Evolutionary conservation across 23 tunicate genomes (phyloP).

Genomic region (Halocynthia roretzi): DNA sequence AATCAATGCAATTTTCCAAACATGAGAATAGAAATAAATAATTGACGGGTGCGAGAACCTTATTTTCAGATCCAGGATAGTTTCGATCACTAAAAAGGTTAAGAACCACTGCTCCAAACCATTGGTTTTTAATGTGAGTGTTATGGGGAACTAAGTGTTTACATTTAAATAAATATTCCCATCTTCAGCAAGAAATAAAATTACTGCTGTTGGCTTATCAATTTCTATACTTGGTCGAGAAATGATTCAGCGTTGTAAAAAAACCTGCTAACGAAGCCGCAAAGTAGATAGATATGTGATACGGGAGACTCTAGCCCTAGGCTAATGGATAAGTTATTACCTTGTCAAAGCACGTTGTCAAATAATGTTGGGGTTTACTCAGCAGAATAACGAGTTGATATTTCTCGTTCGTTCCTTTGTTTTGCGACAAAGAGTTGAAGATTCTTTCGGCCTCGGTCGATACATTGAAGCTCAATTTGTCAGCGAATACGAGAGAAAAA

Average conservation of each 20-base stretch:
- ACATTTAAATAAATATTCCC: too few relatives aligned
- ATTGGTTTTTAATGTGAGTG: too few relatives aligned
- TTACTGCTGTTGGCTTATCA: too few relatives aligned
- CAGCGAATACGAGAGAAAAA: slow-evolving; percentile 61
- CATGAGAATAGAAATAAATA: neutral
- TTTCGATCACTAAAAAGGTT: too few relatives aligned
- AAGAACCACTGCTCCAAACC: too few relatives aligned
- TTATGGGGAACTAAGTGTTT: too few relatives aligned
- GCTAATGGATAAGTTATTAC: neutral
- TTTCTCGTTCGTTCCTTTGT: slow-evolving; percentile 3
- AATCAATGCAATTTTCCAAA: neutral
- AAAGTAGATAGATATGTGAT: neutral
- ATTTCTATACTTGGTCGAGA: too few relatives aligned
- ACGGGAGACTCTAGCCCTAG: neutral
- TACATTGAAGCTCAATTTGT: slow-evolving; percentile 40
- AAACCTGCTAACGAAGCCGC: too few relatives aligned
- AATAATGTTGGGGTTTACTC: slow-evolving; percentile 50
- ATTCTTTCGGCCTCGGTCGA: slow-evolving; percentile 48
- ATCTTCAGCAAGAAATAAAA: too few relatives aligned
- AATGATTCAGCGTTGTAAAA: too few relatives aligned
- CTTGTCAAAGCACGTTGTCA: slow-evolving; percentile 60
- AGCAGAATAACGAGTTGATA: slow-evolving; percentile 42
- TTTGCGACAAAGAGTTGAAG: slow-evolving; percentile 35
- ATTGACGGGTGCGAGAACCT: neutral
- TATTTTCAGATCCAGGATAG: too few relatives aligned